Conservation (phyloP, 2,113 vertebrate species). For the Sturnus vulgaris region DNA sequence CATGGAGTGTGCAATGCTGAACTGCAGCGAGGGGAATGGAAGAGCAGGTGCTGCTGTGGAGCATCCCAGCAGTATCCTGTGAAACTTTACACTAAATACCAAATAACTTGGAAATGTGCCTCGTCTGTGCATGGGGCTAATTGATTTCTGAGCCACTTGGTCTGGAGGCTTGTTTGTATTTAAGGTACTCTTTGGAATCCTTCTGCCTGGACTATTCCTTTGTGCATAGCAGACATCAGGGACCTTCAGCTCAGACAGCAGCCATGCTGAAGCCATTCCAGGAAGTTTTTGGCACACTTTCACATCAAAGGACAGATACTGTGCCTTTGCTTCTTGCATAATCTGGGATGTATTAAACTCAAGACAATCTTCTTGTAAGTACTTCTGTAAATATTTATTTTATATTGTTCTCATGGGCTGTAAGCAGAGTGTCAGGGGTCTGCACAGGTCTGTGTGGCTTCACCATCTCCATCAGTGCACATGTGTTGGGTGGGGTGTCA, state of each 20-base stretch:
- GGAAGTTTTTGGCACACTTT: background rate
- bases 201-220: background rate
- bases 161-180: background rate
- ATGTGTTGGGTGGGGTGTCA: background rate
- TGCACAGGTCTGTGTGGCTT: background rate
- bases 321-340: background rate
- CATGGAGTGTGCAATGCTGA: background rate
- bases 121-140: background rate
- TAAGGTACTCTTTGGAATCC: background rate
- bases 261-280: background rate
- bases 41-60: background rate
- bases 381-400: background rate
- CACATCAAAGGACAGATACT: background rate
- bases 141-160: background rate
- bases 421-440: background rate
- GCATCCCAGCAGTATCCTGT: background rate
- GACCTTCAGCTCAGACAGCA: background rate
- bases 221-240: background rate
- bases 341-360: background rate
- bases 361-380: background rate
- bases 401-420: background rate
- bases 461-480: background rate
- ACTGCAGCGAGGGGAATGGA: background rate
- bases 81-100: background rate
- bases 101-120: background rate